Percentiles rank a stretch among this genome's conserved stretches.
These are phyloP conservation scores for Alfaro cultratus DNA, from an alignment of 2,797 vertebrate genomes.

Conservation along the genomic window DNA sequence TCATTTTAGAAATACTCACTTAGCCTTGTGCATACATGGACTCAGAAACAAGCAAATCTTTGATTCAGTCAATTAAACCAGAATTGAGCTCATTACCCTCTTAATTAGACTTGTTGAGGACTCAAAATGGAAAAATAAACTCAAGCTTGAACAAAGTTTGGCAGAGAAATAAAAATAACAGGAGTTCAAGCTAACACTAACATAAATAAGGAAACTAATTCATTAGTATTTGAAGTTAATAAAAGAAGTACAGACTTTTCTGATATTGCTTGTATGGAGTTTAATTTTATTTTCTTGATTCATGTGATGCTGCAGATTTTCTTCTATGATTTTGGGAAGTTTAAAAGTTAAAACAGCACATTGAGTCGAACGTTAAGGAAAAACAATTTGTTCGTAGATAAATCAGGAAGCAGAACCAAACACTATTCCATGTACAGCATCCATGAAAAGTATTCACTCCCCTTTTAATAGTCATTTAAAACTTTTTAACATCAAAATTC, in stretches of 20 bases:
- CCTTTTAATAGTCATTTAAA: not conserved
- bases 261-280: not conserved
- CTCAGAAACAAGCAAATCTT: slow-evolving; percentile 1
- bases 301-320: not conserved
- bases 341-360: not conserved
- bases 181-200: not conserved
- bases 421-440: not conserved
- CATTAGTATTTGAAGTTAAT: not conserved
- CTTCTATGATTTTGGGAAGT: not conserved
- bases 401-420: not conserved
- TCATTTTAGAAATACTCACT: not conserved
- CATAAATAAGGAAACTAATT: not conserved
- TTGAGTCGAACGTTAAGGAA: not conserved
- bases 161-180: not conserved
- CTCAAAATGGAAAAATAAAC: not conserved
- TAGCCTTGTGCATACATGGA: not conserved
- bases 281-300: not conserved
- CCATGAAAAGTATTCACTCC: not conserved
- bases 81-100: slow-evolving; percentile 12
- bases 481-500: not conserved
- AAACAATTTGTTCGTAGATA: not conserved
- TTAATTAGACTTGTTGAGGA: slow-evolving; percentile 6
- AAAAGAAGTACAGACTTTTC: not conserved
- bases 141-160: slow-evolving; percentile 3
- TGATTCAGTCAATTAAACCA: slow-evolving; percentile 7